These are phyloP conservation scores for Calypte anna DNA, from an alignment of 2,113 vertebrate genomes.

Conservation along the genomic window DNA sequence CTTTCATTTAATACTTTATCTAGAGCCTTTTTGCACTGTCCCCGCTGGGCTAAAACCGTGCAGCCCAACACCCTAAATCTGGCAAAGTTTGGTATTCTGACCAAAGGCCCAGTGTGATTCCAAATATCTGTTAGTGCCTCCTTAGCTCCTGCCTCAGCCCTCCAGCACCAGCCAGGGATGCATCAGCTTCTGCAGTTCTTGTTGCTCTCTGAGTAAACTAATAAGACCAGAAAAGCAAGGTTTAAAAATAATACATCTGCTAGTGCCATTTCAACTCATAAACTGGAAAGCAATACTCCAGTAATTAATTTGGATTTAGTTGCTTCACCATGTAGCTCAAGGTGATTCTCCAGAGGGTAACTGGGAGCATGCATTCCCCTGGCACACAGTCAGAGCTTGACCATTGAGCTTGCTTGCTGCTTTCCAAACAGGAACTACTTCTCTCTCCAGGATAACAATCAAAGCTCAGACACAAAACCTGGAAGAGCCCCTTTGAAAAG, in stretches of 20 bases:
- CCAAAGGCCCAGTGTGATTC: neutral
- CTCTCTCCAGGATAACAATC: neutral
- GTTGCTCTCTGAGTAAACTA: neutral
- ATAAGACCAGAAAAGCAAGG: neutral
- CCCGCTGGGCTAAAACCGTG: neutral
- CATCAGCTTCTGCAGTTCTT: neutral
- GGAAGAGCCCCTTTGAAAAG: neutral
- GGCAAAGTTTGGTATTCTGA: neutral
- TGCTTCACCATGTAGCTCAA: constrained; percentile 16
- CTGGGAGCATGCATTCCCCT: neutral
- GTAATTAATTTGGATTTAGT: constrained; percentile 13
- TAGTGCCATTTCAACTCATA: neutral
- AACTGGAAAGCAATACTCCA: neutral
- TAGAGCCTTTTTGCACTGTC: neutral
- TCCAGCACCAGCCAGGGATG: neutral
- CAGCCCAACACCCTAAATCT: neutral
- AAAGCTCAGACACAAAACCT: neutral
- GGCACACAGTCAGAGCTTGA: neutral
- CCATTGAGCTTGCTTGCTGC: neutral
- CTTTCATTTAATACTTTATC: neutral
- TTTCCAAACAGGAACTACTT: neutral
- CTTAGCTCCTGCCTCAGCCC: neutral
- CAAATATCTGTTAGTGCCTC: neutral
- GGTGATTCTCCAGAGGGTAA: neutral
- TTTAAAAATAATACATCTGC: neutral